Conservation (phyloP, 92 coral and sea anemone species). For the Micromussa lordhowensis region DNA sequence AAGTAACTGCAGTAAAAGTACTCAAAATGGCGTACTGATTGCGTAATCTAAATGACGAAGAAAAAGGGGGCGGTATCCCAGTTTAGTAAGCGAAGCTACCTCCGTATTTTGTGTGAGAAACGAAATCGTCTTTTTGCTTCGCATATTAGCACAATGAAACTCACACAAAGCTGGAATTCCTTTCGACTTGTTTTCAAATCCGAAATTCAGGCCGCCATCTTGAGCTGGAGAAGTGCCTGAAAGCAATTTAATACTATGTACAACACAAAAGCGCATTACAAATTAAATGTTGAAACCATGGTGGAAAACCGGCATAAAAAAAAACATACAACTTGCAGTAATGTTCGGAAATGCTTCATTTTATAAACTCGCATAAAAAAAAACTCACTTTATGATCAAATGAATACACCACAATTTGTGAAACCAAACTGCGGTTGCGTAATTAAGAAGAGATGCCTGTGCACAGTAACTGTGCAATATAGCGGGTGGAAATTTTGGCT, state of each 20-base stretch:
- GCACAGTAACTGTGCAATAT: slow-evolving; percentile 18
- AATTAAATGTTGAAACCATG: background rate
- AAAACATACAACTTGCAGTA: background rate
- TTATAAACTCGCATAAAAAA: slow-evolving; percentile 30
- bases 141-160: background rate
- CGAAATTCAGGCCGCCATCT: background rate
- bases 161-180: background rate
- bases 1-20: background rate
- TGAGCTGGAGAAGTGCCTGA: background rate
- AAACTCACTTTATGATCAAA: background rate
- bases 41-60: background rate
- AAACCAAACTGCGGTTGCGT: slow-evolving; percentile 29
- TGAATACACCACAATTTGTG: background rate
- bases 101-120: background rate
- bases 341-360: slow-evolving; percentile 46
- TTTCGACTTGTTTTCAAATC: background rate
- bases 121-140: background rate
- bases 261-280: background rate
- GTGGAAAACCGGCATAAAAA: background rate
- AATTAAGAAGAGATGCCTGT: background rate
- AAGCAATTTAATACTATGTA: background rate
- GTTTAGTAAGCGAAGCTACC: background rate
- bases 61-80: slow-evolving; percentile 1
- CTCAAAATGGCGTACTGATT: background rate
- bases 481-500: slow-evolving; percentile 4